Conservation (phyloP, 2,888 invertebrate species). For the Nephrotoma guestfalica region DNA sequence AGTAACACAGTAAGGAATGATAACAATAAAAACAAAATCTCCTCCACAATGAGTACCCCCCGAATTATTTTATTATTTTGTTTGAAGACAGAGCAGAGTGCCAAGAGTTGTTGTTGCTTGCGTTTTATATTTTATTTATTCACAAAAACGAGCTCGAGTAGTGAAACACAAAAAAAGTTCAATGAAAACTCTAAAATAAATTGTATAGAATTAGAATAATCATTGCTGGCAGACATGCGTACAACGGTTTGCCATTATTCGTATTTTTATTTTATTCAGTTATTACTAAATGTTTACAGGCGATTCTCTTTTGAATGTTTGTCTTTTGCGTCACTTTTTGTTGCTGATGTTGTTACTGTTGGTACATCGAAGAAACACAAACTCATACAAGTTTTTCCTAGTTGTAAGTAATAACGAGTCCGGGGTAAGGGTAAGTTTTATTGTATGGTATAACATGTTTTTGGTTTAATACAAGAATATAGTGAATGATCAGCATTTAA, state of each 20-base stretch:
- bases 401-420: background rate
- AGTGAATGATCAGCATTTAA: background rate
- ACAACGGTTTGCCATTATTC: background rate
- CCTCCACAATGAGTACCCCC: background rate
- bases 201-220: background rate
- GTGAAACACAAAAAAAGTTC: background rate
- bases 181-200: background rate
- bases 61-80: background rate
- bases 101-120: background rate
- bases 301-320: background rate
- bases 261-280: background rate
- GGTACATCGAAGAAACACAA: background rate
- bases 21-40: background rate
- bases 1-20: background rate
- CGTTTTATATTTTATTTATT: background rate
- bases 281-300: background rate
- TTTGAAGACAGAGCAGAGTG: background rate
- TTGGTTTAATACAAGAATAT: background rate
- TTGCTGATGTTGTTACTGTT: background rate
- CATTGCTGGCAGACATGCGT: background rate
- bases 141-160: background rate
- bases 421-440: background rate
- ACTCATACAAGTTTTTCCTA: background rate
- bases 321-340: background rate
- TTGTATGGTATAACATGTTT: background rate